These are phyloP conservation scores for Drosophila nigrodunni DNA, from an alignment of 1,140 invertebrate species.

Conservation along the genomic window DNA sequence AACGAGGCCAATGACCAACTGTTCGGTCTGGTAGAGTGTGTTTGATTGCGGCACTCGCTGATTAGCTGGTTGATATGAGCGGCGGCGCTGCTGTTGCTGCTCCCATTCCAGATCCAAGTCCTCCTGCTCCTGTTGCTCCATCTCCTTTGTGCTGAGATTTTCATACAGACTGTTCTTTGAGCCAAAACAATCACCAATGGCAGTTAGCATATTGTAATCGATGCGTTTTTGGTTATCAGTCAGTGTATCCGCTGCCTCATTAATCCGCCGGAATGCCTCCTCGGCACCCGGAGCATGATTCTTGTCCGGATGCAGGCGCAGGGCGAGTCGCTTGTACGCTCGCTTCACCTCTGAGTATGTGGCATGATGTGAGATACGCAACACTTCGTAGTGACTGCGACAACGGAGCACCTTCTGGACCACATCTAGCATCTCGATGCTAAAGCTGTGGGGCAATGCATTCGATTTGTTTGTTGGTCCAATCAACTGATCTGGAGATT, in stretches of 20 bases:
- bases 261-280: conserved; percentile 97
- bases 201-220: conserved; percentile 91
- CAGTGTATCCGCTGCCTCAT: conserved; percentile 97
- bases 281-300: conserved; percentile 97
- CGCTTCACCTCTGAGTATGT: conserved; percentile 98
- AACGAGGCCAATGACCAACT: conserved; percentile 93
- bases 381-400: conserved; percentile 99
- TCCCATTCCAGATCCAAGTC: conserved; percentile 1
- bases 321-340: conserved; percentile 97
- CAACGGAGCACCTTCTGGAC: conserved; percentile 88
- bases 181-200: conserved; percentile 82
- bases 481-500: conserved; percentile 15
- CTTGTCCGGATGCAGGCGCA: conserved; percentile 99
- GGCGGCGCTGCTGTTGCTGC: conserved; percentile 13
- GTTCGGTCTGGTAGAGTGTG: conserved; percentile 67
- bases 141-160: background rate
- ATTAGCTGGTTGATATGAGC: conserved; percentile 73
- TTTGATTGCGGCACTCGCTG: conserved; percentile 73
- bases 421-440: conserved; percentile 86
- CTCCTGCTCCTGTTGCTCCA: background rate
- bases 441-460: conserved; percentile 60
- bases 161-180: background rate
- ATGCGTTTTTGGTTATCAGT: conserved; percentile 96
- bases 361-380: conserved; percentile 95
- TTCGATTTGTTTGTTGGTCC: conserved; percentile 56